phyloP scores from a whole-genome alignment of 2,113 vertebrate species.

The Microcebus murinus region DNA sequence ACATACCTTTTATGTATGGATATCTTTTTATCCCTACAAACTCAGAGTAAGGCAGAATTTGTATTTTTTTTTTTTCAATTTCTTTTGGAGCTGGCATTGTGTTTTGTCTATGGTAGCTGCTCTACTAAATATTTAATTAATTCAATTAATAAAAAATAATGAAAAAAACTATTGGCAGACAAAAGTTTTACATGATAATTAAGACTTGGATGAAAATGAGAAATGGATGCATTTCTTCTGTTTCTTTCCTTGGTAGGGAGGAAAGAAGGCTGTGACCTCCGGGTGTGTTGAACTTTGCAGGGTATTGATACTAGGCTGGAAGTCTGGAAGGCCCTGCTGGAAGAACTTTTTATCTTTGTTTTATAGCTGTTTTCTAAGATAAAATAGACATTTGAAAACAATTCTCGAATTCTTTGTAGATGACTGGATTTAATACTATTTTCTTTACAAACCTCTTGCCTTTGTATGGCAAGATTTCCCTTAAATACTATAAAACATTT shows the following conservation, averaged over 20 bases:
- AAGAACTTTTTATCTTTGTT: slow-evolving; percentile 3
- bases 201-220: background rate
- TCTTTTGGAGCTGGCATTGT: background rate
- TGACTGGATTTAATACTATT: background rate
- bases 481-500: slow-evolving; percentile 12
- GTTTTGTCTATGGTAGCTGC: background rate
- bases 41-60: background rate
- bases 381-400: slow-evolving; percentile 29
- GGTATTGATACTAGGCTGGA: background rate
- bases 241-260: background rate
- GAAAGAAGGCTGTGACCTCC: background rate
- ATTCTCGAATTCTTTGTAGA: background rate
- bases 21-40: background rate
- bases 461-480: background rate
- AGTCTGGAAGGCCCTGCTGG: background rate
- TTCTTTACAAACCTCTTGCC: slow-evolving; percentile 1
- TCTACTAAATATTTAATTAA: background rate
- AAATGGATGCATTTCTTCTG: background rate
- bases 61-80: background rate
- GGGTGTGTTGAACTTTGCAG: background rate
- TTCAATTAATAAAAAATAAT: background rate
- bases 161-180: background rate
- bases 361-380: slow-evolving; percentile 18
- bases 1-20: background rate
- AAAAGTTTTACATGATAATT: background rate